A percentile compares a stretch with the other conserved stretches of the same genome.
Evolutionary conservation across 1,140 invertebrate genomes (phyloP).

Genomic region (Macrobrachium rosenbergii): DNA sequence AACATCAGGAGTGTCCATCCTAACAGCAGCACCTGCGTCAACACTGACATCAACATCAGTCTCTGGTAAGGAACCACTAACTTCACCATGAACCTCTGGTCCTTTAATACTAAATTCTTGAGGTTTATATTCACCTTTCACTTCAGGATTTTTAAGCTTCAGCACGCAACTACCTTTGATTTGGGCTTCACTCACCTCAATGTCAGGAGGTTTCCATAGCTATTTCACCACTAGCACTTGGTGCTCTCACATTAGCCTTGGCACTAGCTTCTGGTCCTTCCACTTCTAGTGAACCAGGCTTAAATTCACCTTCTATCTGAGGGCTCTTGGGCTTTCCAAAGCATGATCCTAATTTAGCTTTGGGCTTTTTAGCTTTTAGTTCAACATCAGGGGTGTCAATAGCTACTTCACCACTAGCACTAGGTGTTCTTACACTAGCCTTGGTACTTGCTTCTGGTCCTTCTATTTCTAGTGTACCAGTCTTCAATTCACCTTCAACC

Average conservation of each 20-base stretch:
- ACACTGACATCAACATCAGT: no score
- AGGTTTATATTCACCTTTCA: conserved; percentile 31
- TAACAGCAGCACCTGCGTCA: not conserved
- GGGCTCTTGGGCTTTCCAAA: conserved; percentile 25
- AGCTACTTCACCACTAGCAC: not conserved
- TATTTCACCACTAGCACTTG: not conserved
- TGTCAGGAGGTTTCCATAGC: not conserved
- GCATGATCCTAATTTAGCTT: conserved; percentile 25
- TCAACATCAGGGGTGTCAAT: conserved; percentile 10
- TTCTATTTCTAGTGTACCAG: not conserved
- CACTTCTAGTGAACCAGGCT: not conserved
- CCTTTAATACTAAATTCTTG: conserved; percentile 14
- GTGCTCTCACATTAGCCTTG: not conserved
- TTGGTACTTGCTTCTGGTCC: not conserved
- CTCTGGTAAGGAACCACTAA: not conserved
- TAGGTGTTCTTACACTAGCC: not conserved
- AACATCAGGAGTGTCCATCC: no score
- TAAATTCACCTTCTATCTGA: not conserved
- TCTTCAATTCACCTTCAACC: not conserved
- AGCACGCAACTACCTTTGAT: not conserved
- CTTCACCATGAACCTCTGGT: conserved; percentile 26
- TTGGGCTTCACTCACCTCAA: conserved; percentile 3
- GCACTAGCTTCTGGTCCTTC: not conserved
- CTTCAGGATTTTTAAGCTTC: conserved; percentile 24
- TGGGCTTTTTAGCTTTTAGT: not conserved